Evolutionary conservation across 2,888 invertebrate genomes (phyloP), one percentile per base, ranked within the genome.

Genomic region (Calameuta filiformis): DNA sequence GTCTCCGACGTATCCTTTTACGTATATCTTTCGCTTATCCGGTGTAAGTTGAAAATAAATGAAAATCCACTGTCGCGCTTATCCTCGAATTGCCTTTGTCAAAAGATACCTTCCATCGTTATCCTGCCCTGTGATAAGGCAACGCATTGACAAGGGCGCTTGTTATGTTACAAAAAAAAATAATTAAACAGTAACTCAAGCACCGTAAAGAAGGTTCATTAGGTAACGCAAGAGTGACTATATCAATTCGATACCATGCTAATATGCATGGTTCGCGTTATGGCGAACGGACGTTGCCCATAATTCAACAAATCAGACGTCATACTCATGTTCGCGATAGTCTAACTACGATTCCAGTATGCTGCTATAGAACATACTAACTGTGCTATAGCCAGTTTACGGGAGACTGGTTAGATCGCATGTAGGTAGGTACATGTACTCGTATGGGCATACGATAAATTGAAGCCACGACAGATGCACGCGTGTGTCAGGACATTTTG

Each of bases 261-360:
- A 56, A 23, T 56, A 23, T 56, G 56, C 23, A 56, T 23, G 23
- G 12, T 34, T 33, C 12, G 30, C 12, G 71, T 71, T 71, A 30
- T 71, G 71, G 30, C 11, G 12, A 11, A 71, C 71, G 71, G 31
- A 15, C 71, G 30, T 1, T 31, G 34, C 1, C 71, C 71, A 71
- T 71, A 71, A 71, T 71, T 71, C 71, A 71, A 71, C 71, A 71
- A 71, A 71, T 71, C 71, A 71, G 31, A 30, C 71, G 71, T 71
- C 34, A 34, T 34, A 71, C 71, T 31, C 71, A 34, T 71, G 31
- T 31, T 34, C 71, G 71, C 71, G 71, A 71, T 71, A 71, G 71
- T 71, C 12, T 56, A 23, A 15, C 56, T 56, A 23, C 71, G 71
- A 9, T 71, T 33, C 31, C 71, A 71, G 15, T 11, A 71, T 71